Base-by-base conservation (phyloP, 1,140 invertebrate species). In the Hetaerina americana region DNA sequence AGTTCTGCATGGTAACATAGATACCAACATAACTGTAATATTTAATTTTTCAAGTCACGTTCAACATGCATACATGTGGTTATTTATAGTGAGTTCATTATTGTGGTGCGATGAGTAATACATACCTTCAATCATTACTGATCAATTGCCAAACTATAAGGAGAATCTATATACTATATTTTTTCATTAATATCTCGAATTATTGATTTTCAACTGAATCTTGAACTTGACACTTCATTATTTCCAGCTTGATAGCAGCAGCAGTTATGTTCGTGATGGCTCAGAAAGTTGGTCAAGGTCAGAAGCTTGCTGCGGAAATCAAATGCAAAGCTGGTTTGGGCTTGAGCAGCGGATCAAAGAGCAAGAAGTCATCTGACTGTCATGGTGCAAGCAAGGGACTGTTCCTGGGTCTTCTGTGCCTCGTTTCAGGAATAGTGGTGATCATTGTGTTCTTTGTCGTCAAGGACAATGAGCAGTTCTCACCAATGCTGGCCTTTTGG, bases 391-490 rank as follows among this genome's bases (percentile, higher is more conserved):
- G 84, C 76, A 87, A 87, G 76, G 87, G 87, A 2, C 79, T 88
- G 1, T 87, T 88, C 72, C 77, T 88, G 0, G 87, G 87, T 0
- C 81, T 89, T 1, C 78, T 89, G 0, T 84, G 85, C 68, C 82
- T 89, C 73, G 86, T 87, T 0, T 82, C 84, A 3, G 84, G 85
- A 0, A 85, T 88, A 26, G 85, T 89, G 1, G 84, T 87, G 5
- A 82, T 88, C 10, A 83, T 88, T n/a, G 86, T 88, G 22, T 88
- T 87, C 76, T 82, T 87, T 28, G 86, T 88, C 5, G 85, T 88
- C 31, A 84, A 85, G 66, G 84, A 86, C 66, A 83, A 86, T 70
- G 78, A 81, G 22, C 83, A 85, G 69, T 86, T 87, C 31, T 79
- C 82, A 66, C 70, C 80, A 8, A 71, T 80, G 72, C 80, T 83